Evolutionary conservation across 2,888 invertebrate species (phyloP).

Genomic region (Rhingia rostrata): DNA sequence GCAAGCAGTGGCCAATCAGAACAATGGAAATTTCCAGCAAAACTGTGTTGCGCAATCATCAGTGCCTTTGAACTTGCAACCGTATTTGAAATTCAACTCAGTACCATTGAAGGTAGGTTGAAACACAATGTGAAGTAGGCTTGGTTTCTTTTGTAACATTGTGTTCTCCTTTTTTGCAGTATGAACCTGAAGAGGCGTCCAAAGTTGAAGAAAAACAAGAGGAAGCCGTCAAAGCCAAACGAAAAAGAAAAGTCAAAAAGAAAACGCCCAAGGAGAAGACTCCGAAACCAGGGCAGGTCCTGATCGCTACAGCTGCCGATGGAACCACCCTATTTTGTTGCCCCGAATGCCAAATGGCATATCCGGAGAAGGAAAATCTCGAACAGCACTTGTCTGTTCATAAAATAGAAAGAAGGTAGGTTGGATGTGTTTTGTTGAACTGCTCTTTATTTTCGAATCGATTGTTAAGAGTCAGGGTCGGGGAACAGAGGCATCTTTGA

Average conservation of each 20-base stretch:
- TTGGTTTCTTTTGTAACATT: background rate
- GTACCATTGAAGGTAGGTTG: constrained; percentile 81
- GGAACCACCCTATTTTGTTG: constrained; percentile 91
- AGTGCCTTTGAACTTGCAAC: constrained; percentile 85
- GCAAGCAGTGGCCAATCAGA: constrained; percentile 78
- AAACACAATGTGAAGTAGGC: background rate
- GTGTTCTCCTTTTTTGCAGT: constrained; percentile 53
- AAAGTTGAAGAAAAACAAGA: constrained; percentile 75
- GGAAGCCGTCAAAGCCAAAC: constrained; percentile 75
- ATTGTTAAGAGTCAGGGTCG: too few species aligned
- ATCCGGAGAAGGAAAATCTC: constrained; percentile 90
- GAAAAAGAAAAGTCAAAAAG: constrained; percentile 91
- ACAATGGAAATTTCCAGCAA: constrained; percentile 84
- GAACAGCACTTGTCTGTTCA: constrained; percentile 90
- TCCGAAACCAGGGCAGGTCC: constrained; percentile 91
- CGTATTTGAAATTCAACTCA: constrained; percentile 86
- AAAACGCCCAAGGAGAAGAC: constrained; percentile 90
- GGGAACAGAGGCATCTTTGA: too few species aligned
- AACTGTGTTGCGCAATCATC: constrained; percentile 81
- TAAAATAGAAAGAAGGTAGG: constrained; percentile 88
- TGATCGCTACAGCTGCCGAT: constrained; percentile 89
- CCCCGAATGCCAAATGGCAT: constrained; percentile 92
- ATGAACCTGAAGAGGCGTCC: constrained; percentile 81
- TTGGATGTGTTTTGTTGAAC: background rate
- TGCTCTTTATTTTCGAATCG: background rate